Evolutionary conservation across 2,797 vertebrate genomes (phyloP).

Genomic region (Platalea minor): DNA sequence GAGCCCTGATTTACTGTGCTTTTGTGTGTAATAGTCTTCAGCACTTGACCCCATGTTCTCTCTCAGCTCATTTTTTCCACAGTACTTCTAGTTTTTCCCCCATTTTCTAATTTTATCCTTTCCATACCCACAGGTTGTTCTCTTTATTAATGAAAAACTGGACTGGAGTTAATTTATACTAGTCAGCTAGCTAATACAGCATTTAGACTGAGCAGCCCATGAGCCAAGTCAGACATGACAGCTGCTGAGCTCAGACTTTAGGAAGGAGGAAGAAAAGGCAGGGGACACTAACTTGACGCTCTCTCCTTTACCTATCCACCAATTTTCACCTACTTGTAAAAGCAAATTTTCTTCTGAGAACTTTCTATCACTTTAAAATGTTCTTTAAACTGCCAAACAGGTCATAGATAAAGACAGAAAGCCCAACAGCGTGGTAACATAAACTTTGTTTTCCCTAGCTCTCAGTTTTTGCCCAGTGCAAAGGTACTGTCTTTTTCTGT

Average conservation of each 20-base stretch:
- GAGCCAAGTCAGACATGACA: background rate
- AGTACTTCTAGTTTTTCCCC: background rate
- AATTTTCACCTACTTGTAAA: background rate
- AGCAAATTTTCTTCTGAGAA: background rate
- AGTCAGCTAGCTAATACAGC: background rate
- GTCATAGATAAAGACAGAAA: background rate
- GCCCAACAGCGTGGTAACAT: background rate
- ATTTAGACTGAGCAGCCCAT: background rate
- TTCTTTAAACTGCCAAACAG: background rate
- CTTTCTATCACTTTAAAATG: background rate
- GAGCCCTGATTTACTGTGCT: background rate
- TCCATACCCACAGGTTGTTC: background rate
- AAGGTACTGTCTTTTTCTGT: background rate
- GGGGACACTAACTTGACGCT: background rate
- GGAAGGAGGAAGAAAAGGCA: background rate
- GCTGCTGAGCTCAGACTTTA: background rate
- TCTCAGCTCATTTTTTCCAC: background rate
- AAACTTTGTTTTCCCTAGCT: background rate
- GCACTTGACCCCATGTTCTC: background rate
- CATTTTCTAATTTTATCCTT: background rate
- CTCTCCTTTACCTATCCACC: background rate
- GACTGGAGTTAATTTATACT: background rate
- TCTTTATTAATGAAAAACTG: background rate
- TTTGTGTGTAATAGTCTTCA: background rate
- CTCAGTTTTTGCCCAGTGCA: background rate